Base-by-base conservation (phyloP, 2,113 vertebrate species). In the Illadopsis cleaveri region DNA sequence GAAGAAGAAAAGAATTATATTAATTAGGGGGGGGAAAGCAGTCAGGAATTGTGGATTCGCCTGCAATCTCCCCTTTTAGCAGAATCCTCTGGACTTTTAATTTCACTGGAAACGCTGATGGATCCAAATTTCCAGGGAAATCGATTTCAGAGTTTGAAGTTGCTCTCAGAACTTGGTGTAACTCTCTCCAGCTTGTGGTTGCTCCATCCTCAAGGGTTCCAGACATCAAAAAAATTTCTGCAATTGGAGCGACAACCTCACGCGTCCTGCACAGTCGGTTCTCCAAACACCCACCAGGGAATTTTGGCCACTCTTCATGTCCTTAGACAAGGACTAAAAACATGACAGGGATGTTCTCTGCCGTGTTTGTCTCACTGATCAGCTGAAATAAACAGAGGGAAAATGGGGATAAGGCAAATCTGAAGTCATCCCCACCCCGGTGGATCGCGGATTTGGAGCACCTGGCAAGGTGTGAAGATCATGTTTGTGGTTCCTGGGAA, bases 1-100 rank as follows among this genome's bases (percentile, higher is more conserved):
- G 93, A 96, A 94, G 92, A 94, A 90, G 65, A 91, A 94, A 91
- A 71, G 51, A 65, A 87, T 42, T 78, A 5, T 25, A 86, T 90
- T 94, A 95, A 97, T 92, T 89, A 47, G 44, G 6, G 21, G 57
- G 10, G 8, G 30, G 2, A 11, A 45, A 40, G 9, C 24, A 69
- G 10, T 61, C 53, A 24, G n/a, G 86, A 31, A 28, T 35, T 70
- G 42, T 80, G 72, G 47, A 65, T 62, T 90, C 2, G 27, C 35
- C 72, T 33, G 21, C 3, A 0, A 47, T 81, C 19, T 86, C 65
- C 48, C 64, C 33, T 61, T 91, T 66, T 19, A 38, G 50, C 66
- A 62, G 47, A 71, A 19, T 81, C 60, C 53, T 27, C 14, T 3
- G 15, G 89, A 64, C 69, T 70, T 83, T 12, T 48, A 38, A 83